Evolutionary conservation across 2,888 invertebrate genomes (phyloP).

Genomic region (Watsonalla binaria): DNA sequence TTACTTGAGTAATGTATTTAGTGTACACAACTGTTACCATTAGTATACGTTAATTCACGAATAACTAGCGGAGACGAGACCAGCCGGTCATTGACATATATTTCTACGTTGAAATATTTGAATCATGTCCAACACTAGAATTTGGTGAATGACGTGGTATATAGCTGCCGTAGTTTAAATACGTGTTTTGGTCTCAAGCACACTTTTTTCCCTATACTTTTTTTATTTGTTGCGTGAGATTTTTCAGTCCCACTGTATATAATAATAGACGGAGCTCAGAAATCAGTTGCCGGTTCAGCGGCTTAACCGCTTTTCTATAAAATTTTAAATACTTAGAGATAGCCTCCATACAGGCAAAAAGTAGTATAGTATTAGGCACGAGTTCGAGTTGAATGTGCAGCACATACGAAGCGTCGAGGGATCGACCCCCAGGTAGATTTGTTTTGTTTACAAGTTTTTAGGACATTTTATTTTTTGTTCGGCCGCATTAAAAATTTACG

Average conservation of each 20-base stretch:
- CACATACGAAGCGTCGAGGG: conserved; percentile 14
- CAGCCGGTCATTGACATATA: conserved; percentile 42
- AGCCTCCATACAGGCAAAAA: too few species aligned
- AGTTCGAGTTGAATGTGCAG: not conserved
- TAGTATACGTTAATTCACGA: conserved; percentile 26
- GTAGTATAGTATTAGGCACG: too few species aligned
- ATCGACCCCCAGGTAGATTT: conserved; percentile 27
- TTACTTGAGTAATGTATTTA: conserved; percentile 1
- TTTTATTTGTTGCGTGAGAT: not conserved
- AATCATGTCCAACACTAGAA: conserved; percentile 28
- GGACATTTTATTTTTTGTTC: not conserved
- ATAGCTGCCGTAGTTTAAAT: not conserved
- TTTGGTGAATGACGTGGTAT: conserved; percentile 2
- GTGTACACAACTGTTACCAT: conserved; percentile 19
- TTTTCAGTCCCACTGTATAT: too few species aligned
- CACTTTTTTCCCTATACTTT: too few species aligned
- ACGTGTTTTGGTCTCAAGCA: not conserved
- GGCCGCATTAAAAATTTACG: too few species aligned
- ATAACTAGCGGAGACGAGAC: conserved; percentile 22
- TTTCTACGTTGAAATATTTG: conserved; percentile 33
- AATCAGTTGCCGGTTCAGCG: too few species aligned
- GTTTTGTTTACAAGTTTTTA: conserved; percentile 21
- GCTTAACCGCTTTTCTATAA: too few species aligned
- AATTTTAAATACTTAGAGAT: too few species aligned
- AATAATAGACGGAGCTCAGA: too few species aligned